Conservation (phyloP, 1,140 invertebrate genomes). For the Alviniconcha marisindica region DNA sequence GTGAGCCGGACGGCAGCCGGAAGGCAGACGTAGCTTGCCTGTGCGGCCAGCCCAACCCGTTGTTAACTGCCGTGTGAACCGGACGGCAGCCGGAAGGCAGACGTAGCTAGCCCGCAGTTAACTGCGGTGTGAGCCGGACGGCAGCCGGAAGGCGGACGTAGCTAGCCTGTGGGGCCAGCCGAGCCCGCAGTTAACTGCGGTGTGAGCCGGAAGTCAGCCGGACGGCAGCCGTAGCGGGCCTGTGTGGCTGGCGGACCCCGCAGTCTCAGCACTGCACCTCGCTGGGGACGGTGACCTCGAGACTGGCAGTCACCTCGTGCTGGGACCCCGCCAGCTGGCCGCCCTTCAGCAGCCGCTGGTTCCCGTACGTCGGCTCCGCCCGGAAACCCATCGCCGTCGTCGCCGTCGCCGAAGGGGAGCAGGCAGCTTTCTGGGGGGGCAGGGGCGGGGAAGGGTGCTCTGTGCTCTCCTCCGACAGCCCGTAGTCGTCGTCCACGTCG, state of each 20-base stretch:
- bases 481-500: not conserved
- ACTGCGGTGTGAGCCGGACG: too few species aligned
- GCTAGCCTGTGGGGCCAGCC: too few species aligned
- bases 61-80: too few species aligned
- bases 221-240: too few species aligned
- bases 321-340: not conserved
- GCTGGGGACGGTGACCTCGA: not conserved
- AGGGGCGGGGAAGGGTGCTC: not conserved
- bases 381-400: not conserved
- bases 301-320: not conserved
- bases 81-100: too few species aligned
- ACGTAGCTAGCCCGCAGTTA: too few species aligned
- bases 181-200: too few species aligned
- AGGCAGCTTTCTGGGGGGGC: not conserved
- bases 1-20: too few species aligned
- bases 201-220: too few species aligned
- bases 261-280: constrained; percentile 9
- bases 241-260: not conserved
- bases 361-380: constrained; percentile 21
- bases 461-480: not conserved
- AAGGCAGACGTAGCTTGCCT: too few species aligned
- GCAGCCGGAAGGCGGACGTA: too few species aligned
- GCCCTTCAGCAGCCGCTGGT: not conserved
- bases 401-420: not conserved
- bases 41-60: too few species aligned